Base-by-base conservation (phyloP, 1,140 invertebrate species). In the Drosophila carrolli region DNA sequence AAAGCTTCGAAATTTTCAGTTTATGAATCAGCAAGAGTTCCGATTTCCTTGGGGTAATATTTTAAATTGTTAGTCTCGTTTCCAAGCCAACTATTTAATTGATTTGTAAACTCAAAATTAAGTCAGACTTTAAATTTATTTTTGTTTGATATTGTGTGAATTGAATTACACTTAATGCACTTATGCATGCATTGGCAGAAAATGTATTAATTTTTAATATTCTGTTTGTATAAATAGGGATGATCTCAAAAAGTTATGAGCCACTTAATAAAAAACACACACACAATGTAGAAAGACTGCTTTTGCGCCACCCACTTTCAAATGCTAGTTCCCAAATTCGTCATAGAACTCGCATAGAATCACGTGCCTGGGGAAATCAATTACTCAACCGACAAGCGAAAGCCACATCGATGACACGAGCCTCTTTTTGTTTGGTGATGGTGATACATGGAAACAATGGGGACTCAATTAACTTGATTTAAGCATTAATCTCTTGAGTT, bases 311-410 rank as follows among this genome's bases (percentile, higher is more conserved):
- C 63, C 44, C 63, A 63, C 27, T 51, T 43, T 40, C 38, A 67
- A 50, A 63, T 23, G n/a, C 41, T 44, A 29, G 61, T 40, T 35
- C 16, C 23, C 53, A 57, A 76, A 58, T 41, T 68, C 38, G 60
- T 35, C 29, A 67, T 46, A 60, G 67, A 71, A 71, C 68, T 58
- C 13, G 68, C 50, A 78, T 70, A 62, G 54, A 74, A 53, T 86
- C 82, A 85, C 81, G 78, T 62, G 82, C 63, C 55, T 10, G 40
- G 51, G 41, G 29, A 62, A 84, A 79, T 71, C 56, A 48, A 56
- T 67, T 59, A 62, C 48, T 57, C 48, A 58, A 44, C 29, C 29
- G 46, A 37, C 78, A 38, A 38, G 35, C 32, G 29, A 55, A 58
- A 79, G 50, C 23, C 27, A 1, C 35, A 57, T 38, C 38, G 67